A percentile compares a stretch with the other conserved stretches of the same genome.
Evolutionary conservation across 2,888 invertebrate genomes (phyloP).

Genomic region (Celastrina argiolus): DNA sequence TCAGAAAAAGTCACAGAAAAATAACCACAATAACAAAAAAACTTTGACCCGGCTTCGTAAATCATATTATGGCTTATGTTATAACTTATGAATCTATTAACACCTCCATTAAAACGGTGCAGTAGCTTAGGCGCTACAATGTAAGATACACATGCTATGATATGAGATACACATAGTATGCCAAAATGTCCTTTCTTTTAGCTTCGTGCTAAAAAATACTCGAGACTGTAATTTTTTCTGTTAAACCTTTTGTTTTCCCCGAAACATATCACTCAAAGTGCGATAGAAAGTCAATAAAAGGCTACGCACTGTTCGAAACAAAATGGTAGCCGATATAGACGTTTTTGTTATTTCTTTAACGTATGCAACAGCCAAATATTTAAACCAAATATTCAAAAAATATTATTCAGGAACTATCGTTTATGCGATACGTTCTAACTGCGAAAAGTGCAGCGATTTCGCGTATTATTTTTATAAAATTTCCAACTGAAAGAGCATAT

Average conservation of each 20-base stretch:
- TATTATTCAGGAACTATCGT: neutral
- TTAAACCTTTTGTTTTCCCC: neutral
- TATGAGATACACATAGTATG: no score
- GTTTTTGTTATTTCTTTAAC: conserved; percentile 35
- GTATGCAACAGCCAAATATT: conserved; percentile 45
- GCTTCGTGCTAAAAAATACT: no score
- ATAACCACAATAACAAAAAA: no score
- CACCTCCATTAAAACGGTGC: no score
- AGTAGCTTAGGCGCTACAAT: no score
- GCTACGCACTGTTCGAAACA: conserved; percentile 32
- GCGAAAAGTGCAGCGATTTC: neutral
- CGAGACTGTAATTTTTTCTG: neutral
- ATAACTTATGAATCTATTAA: no score
- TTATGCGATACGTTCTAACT: neutral
- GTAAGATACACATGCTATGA: no score
- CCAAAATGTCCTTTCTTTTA: no score
- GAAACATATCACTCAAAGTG: neutral
- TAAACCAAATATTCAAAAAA: conserved; percentile 27
- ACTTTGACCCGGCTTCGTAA: no score
- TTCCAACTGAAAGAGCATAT: neutral
- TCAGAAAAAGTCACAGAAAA: no score
- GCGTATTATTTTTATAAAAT: neutral
- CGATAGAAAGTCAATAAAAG: conserved; percentile 33
- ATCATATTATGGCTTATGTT: no score
- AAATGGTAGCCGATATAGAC: conserved; percentile 33